Base-by-base conservation (phyloP, 2,888 invertebrate species). In the Hemithea aestivaria region DNA sequence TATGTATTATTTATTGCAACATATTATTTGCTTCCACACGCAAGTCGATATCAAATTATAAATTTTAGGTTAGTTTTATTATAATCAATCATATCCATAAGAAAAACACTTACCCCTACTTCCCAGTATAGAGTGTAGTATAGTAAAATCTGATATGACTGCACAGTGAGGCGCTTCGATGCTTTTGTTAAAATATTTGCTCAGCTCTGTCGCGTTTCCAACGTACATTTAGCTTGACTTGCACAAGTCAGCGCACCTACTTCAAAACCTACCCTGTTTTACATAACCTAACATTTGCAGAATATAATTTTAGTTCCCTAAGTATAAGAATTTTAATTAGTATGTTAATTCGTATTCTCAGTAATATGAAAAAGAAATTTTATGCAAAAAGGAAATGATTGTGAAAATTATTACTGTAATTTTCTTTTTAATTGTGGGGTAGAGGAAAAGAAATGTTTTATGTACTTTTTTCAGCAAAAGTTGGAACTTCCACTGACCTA, bases 281-380 rank as follows among this genome's bases (percentile, higher is more conserved):
- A 9, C 31, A 35, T 30, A 34, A 27, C 10, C 23, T 12, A 34
- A 35, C 26, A 9, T 27, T 27, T 6, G 1, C 8, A 23, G 10
- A 10, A 23, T 38, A 10, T n/a, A 33, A 27, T 28, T 36, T 21
- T 10, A 26, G 7, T 26, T 10, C 10, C 28, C 23, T 25, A n/a
- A 38, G 28, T 30, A 35, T 20, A 11, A 29, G 25, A 35, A 44
- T 40, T 28, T 35, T 49, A n/a, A 62, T 64, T 65, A 57, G 36
- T 45, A 66, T 66, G 60, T 46, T 66, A 63, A 68, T 66, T 54
- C 44, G 56, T 54, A 40, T 38, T 30, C 27, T 34, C 63, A 57
- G 66, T 64, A 53, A 66, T 40, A 45, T n/a, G 41, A 46, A 41
- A 47, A 45, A 48, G 43, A 35, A 43, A 45, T 50, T 30, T 35